phyloP scores from a whole-genome alignment of 2,113 vertebrate genomes.

The Phainopepla nitens region DNA sequence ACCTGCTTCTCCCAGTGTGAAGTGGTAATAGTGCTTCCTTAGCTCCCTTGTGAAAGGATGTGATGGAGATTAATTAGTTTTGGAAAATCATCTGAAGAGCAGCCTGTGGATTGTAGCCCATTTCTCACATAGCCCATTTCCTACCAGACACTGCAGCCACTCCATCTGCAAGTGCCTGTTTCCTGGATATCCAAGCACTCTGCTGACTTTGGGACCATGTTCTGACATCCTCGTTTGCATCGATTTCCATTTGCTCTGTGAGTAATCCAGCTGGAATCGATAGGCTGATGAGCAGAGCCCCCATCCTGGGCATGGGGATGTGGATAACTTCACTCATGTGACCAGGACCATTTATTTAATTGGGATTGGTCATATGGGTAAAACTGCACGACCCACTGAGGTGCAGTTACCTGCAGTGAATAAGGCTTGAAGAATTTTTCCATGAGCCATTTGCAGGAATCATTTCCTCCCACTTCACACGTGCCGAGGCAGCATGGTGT shows the following conservation, averaged over 20 bases:
- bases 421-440: not conserved
- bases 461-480: not conserved
- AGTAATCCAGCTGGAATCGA: not conserved
- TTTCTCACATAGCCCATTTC: not conserved
- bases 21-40: not conserved
- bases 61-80: not conserved
- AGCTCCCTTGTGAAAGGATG: not conserved
- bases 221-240: not conserved
- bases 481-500: no score
- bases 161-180: not conserved
- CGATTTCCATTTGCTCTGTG: not conserved
- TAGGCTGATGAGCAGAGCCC: not conserved
- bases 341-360: not conserved
- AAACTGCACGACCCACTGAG: not conserved
- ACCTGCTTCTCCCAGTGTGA: not conserved
- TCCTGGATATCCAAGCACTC: not conserved
- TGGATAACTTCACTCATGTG: not conserved
- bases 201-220: not conserved
- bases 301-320: accelerated
- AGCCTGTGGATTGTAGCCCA: not conserved
- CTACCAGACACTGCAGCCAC: not conserved
- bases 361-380: not conserved
- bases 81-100: not conserved
- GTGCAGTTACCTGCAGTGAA: conserved; percentile 13
- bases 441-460: not conserved